Base-by-base conservation (phyloP, 2,113 vertebrate genomes). In the Gopherus flavomarginatus region DNA sequence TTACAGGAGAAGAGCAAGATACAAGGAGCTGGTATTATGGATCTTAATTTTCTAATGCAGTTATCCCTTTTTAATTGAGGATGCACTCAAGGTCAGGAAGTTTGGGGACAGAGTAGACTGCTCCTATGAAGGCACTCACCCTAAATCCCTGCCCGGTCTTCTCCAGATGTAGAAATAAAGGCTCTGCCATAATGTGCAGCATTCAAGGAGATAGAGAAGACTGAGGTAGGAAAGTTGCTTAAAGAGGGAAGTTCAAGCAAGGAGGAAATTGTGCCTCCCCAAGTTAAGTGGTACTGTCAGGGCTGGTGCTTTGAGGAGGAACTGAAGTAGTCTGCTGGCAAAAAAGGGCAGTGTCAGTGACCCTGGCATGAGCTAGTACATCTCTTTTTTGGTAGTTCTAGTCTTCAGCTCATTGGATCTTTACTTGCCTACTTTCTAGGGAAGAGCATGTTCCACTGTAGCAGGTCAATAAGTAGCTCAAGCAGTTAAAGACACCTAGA, bases 121-220 rank as follows among this genome's bases (percentile, higher is more conserved):
- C 17, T 81, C 4, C 29, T 78, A 83, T 87, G 84, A 86, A 47
- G 24, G 27, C n/a, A 90, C 56, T 80, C 86, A n/a, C 42, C 88
- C 6, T 75, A 85, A 52, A 1, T 31, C 5, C 11, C 86, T 85
- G 29, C 11, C 7, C 38, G 8, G 8, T 24, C 5, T 90, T 83
- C 81, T 88, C 50, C 91, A 19, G 42, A 94, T 89, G 24, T 13
- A 26, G 35, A 90, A 85, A 91, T 27, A 85, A 85, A 88, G 79
- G 53, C 16, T 17, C 35, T 69, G 35, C 35, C 17, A 17, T 38
- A n/a, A 69, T n/a, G n/a, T 21, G 17, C 35, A n/a, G 19, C 65
- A n/a, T 8, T 69, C 57, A 16, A 88, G 83, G 24, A 0, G 0
- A 27, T 13, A 88, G 83, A 22, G 44, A 92, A 93, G 91, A 69